phyloP scores from a whole-genome alignment of 2,113 vertebrate species.

The Scatophagus argus region DNA sequence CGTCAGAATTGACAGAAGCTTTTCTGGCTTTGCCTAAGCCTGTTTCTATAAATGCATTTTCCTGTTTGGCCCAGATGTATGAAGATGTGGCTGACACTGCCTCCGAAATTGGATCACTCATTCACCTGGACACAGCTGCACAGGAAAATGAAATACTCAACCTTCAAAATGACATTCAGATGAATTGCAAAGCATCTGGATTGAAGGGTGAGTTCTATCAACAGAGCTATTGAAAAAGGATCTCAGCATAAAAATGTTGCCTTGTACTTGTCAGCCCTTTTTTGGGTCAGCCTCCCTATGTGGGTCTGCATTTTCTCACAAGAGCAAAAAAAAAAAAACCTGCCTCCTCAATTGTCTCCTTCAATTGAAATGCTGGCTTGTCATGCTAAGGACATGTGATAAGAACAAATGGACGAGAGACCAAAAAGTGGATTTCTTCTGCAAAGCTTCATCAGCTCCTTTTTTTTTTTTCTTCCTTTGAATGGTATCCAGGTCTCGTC shows the following conservation, averaged over 20 bases:
- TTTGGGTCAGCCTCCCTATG: conserved; percentile 2
- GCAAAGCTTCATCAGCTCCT: not conserved
- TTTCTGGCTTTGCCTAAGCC: conserved; percentile 10
- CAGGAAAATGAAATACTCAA: not conserved
- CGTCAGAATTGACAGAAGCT: conserved; percentile 6
- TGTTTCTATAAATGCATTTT: not conserved
- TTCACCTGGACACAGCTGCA: conserved; percentile 36
- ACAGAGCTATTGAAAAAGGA: not conserved
- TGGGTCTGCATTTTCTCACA: not conserved
- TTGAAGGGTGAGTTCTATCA: not conserved
- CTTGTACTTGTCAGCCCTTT: not conserved
- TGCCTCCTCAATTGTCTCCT: not conserved
- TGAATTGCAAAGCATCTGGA: not conserved
- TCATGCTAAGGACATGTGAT: not conserved
- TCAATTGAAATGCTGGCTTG: not conserved
- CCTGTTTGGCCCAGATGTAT: conserved; percentile 10
- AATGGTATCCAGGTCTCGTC: conserved; percentile 32
- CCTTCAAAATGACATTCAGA: conserved; percentile 20
- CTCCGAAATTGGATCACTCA: conserved; percentile 12
- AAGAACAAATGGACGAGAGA: not conserved
- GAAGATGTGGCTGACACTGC: conserved; percentile 1
- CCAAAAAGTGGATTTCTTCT: conserved; percentile 19
- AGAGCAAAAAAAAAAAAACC: not conserved
- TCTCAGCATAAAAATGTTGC: not conserved
- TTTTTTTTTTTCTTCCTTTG: conserved; percentile 12